These are phyloP conservation scores for Varecia variegata DNA, from an alignment of 2,797 vertebrate genomes.

Conservation along the genomic window DNA sequence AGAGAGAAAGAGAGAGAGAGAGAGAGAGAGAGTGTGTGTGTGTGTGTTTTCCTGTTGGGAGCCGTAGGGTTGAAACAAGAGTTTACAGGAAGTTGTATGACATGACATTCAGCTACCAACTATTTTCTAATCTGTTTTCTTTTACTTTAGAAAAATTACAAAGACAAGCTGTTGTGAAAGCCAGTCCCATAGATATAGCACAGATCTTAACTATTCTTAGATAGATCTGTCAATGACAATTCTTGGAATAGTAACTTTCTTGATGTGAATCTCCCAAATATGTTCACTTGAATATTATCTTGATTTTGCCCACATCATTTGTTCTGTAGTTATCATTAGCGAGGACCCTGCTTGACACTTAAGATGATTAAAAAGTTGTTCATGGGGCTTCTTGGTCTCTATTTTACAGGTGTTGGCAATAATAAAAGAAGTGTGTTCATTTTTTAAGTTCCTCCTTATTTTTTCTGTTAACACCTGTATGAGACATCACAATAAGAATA, in stretches of 20 bases:
- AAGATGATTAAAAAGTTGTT: not conserved
- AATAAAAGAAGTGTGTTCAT: not conserved
- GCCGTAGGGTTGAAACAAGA: not conserved
- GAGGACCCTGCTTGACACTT: not conserved
- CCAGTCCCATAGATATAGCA: not conserved
- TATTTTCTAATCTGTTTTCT: constrained; percentile 2
- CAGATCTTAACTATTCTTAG: not conserved
- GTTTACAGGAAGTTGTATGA: not conserved
- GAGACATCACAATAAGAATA: not conserved
- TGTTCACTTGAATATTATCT: not conserved
- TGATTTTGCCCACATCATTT: not conserved
- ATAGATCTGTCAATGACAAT: not conserved
- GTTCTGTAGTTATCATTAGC: not conserved
- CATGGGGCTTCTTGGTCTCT: not conserved
- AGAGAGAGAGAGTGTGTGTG: not conserved
- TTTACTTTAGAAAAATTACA: constrained; percentile 5
- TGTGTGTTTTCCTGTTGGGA: not conserved
- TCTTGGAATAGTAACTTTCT: not conserved
- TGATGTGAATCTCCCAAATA: not conserved
- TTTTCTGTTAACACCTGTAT: not conserved
- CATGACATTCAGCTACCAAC: not conserved
- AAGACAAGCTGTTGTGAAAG: constrained; percentile 36
- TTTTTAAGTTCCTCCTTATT: not conserved
- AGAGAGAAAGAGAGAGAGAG: not conserved
- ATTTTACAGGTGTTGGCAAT: not conserved